A percentile compares a stretch with the other conserved stretches of the same genome.
These are phyloP conservation scores for Brienomyrus brachyistius DNA, from an alignment of 2,113 vertebrate genomes.

Conservation along the genomic window DNA sequence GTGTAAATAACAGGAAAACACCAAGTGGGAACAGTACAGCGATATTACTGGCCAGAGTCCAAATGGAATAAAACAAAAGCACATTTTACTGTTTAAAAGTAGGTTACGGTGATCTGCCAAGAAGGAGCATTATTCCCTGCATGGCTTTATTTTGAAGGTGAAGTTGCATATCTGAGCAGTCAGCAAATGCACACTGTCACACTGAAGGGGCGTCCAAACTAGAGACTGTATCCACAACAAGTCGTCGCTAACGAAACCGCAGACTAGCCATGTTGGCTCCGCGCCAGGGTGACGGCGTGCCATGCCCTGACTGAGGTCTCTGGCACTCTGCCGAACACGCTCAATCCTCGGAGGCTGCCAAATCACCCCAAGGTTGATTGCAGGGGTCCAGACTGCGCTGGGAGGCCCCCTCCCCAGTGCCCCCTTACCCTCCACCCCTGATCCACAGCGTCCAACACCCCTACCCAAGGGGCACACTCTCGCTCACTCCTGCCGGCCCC, in stretches of 20 bases:
- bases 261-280: neutral
- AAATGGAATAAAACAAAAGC: neutral
- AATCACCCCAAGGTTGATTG: neutral
- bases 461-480: neutral
- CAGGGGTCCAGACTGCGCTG: neutral
- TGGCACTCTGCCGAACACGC: neutral
- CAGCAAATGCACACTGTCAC: neutral
- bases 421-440: neutral
- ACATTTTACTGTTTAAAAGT: neutral
- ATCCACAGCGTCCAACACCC: neutral
- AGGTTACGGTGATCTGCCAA: neutral
- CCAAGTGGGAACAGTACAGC: neutral
- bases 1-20: neutral
- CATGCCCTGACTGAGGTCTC: neutral
- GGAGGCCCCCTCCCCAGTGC: neutral
- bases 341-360: neutral
- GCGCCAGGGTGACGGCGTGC: neutral
- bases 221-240: neutral
- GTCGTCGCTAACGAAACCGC: neutral
- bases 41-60: neutral
- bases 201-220: neutral
- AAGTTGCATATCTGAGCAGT: neutral
- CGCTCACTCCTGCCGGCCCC: constrained; percentile 44
- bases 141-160: neutral
- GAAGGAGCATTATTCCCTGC: neutral